Evolutionary conservation across 2,113 vertebrate species (phyloP).

Genomic region (Saguinus imperator): DNA sequence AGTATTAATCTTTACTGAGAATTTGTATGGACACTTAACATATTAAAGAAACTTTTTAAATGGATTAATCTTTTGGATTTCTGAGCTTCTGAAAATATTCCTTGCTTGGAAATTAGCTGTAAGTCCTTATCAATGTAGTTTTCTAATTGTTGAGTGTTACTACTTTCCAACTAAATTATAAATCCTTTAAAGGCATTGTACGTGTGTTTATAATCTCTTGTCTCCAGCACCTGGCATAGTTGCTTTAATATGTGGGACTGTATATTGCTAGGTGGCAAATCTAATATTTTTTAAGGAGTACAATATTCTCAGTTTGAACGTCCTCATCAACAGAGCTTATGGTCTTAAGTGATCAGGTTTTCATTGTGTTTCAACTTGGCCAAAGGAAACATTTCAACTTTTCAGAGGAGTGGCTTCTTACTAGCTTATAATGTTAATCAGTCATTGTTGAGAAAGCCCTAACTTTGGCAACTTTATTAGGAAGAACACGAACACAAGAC

Average conservation of each 20-base stretch:
- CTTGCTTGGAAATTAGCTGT: background rate
- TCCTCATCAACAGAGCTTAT: background rate
- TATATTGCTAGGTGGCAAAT: background rate
- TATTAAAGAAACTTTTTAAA: conserved; percentile 22
- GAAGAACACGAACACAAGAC: conserved; percentile 15
- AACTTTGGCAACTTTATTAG: background rate
- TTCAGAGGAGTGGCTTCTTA: background rate
- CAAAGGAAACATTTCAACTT: background rate
- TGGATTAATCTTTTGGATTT: background rate
- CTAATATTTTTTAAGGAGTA: background rate
- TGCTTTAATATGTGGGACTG: background rate
- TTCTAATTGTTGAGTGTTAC: background rate
- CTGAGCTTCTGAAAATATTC: background rate
- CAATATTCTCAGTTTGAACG: background rate
- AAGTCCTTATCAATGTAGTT: background rate
- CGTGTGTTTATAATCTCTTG: background rate
- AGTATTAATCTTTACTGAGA: background rate
- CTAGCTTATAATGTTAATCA: background rate
- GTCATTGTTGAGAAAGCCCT: background rate
- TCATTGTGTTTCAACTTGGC: background rate
- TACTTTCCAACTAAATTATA: background rate
- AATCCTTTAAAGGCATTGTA: background rate
- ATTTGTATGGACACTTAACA: background rate
- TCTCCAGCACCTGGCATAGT: background rate
- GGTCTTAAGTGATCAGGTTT: background rate